phyloP scores from a whole-genome alignment of 1,140 invertebrate species.

The Pseudomyrmex dendroicus region DNA sequence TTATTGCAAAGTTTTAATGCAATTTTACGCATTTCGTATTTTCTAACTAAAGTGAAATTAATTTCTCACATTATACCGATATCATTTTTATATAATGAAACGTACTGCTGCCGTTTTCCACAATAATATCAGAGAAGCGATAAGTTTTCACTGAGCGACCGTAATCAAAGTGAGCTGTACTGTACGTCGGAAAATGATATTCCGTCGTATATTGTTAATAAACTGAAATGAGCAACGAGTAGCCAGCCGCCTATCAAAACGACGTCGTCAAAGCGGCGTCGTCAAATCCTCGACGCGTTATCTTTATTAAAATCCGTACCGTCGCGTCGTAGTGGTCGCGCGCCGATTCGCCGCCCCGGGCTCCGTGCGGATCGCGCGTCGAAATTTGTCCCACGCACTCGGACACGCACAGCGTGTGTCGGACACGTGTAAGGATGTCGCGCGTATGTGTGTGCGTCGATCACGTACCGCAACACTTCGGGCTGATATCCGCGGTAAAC shows the following conservation, averaged over 20 bases:
- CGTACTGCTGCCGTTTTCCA: neutral
- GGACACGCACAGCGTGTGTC: neutral
- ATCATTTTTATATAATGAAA: neutral
- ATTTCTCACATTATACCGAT: neutral
- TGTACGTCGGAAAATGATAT: neutral
- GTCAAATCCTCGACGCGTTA: constrained; percentile 22
- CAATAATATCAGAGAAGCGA: neutral
- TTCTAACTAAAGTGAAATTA: no score
- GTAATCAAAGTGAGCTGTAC: neutral
- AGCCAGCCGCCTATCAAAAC: neutral
- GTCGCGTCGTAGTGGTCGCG: neutral
- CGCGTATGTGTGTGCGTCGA: constrained; percentile 15
- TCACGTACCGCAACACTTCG: constrained; percentile 63
- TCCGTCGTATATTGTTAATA: neutral
- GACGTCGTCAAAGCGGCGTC: neutral
- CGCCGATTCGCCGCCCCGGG: no score
- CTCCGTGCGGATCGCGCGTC: constrained; percentile 9
- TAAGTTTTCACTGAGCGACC: neutral
- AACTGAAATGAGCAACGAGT: neutral
- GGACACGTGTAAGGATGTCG: neutral
- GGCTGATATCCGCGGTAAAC: constrained; percentile 65
- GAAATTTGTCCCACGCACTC: constrained; percentile 47
- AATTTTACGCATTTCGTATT: no score
- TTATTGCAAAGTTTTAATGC: no score
- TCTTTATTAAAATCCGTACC: constrained; percentile 46